Base-by-base conservation (phyloP, 92 coral and sea anemone species). In the Epizoanthus rinbou region DNA sequence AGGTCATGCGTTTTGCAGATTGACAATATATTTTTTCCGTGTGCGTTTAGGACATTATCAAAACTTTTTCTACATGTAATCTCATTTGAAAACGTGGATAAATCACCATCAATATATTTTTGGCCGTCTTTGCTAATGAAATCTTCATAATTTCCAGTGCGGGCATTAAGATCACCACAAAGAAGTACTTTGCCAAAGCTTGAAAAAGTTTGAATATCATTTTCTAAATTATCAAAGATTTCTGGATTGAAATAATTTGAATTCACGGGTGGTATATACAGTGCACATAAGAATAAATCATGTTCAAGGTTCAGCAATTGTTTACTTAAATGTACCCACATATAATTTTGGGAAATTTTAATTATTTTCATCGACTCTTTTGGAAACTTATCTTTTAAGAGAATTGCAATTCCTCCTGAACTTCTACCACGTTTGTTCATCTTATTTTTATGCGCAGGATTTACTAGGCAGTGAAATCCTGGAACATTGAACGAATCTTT, bases 161-260 rank as follows among this genome's bases (percentile, higher is more conserved):
- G 33, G 57, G 83, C 75, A 85, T 85, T 84, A 17, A 84, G 62
- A 25, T 84, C 87, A 7, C 76, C 83, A 6, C 66, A 73, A 37
- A 65, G 23, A 6, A 84, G 37, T 3, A 75, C 68, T 9, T 9
- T 74, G 4, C 35, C 28, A 28, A 57, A 60, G 6, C 13, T 66
- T 19, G 60, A 53, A 50, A 19, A 83, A 22, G 31, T 7, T 5
- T 37, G n/a, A 17, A 71, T 73, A 33, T 74, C 83, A 67, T 39
- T 33, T 57, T 78, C 80, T 47, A 79, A 45, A 35, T 65, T 70
- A 5, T 52, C 21, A 67, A 79, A 76, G 3, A 28, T 57, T 19
- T 85, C 85, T 18, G 87, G 74, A 43, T 85, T 22, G 45, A 75
- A 85, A 76, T 85, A 76, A 21, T 65, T 84, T 1, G 84, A 85